Percentiles rank a stretch among this genome's conserved stretches.
phyloP scores from a whole-genome alignment of 2,888 invertebrate species.

The Physocephala rufipes region DNA sequence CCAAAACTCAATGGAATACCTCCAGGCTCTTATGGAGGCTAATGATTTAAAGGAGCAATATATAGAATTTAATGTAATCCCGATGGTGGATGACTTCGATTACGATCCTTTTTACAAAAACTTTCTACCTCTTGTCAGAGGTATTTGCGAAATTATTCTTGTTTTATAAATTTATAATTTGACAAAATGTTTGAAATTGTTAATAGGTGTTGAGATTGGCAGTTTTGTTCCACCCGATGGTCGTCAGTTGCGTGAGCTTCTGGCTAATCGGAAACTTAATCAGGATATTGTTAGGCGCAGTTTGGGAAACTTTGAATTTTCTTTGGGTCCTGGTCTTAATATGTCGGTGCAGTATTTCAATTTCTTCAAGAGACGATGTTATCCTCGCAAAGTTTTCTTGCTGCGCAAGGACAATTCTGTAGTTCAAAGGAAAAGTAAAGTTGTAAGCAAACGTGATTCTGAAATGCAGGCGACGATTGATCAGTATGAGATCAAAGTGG shows the following conservation, averaged over 20 bases:
- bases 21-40: conserved; percentile 71
- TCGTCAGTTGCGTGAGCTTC: conserved; percentile 58
- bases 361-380: conserved; percentile 59
- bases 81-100: conserved; percentile 61
- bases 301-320: conserved; percentile 70
- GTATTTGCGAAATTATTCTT: conserved; percentile 43
- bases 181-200: background rate
- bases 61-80: conserved; percentile 72
- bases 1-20: conserved; percentile 52
- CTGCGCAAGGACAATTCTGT: conserved; percentile 68
- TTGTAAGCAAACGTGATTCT: conserved; percentile 61
- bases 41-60: conserved; percentile 72
- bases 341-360: conserved; percentile 74
- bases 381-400: conserved; percentile 66
- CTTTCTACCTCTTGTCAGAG: conserved; percentile 58
- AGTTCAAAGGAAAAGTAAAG: conserved; percentile 63
- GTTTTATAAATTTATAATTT: background rate
- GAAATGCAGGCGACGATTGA: conserved; percentile 56
- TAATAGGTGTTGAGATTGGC: conserved; percentile 65
- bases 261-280: conserved; percentile 68
- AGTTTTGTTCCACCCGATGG: conserved; percentile 65
- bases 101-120: conserved; percentile 63
- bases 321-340: conserved; percentile 69
- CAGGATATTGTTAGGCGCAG: conserved; percentile 74
- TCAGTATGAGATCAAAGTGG: conserved; percentile 54